Conservation (phyloP, 1,140 invertebrate genomes). For the Melitaea cinxia region DNA sequence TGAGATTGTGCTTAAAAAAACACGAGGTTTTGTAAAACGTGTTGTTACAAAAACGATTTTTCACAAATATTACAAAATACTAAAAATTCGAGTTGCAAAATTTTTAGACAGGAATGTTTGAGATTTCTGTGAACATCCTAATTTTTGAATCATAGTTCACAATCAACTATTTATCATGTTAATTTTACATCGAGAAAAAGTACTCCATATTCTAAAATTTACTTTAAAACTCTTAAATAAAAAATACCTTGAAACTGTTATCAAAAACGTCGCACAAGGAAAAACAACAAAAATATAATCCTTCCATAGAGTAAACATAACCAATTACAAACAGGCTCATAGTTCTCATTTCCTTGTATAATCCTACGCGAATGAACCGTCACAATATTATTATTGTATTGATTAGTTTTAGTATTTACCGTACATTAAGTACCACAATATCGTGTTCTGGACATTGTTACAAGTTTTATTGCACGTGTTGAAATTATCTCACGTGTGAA, state of each 20-base stretch:
- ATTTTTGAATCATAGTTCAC: too few species aligned
- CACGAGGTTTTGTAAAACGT: too few species aligned
- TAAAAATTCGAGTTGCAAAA: too few species aligned
- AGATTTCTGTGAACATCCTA: too few species aligned
- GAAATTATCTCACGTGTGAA: background rate
- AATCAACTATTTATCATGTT: too few species aligned
- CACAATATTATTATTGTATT: background rate
- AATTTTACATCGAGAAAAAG: too few species aligned
- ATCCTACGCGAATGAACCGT: constrained; percentile 1
- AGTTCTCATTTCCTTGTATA: background rate
- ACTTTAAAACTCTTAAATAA: background rate
- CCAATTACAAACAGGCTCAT: background rate
- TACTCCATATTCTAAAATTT: background rate
- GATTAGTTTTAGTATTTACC: background rate
- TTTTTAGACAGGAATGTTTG: too few species aligned
- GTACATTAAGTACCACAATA: background rate
- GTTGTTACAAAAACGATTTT: too few species aligned
- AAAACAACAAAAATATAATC: background rate
- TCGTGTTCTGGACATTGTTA: background rate
- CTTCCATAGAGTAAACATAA: background rate
- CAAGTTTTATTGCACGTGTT: background rate
- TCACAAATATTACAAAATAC: too few species aligned
- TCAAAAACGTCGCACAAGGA: background rate
- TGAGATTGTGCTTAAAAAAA: too few species aligned
- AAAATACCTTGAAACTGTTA: too few species aligned